phyloP scores from a whole-genome alignment of 2,113 vertebrate genomes.

The Thamnophis sirtalis region DNA sequence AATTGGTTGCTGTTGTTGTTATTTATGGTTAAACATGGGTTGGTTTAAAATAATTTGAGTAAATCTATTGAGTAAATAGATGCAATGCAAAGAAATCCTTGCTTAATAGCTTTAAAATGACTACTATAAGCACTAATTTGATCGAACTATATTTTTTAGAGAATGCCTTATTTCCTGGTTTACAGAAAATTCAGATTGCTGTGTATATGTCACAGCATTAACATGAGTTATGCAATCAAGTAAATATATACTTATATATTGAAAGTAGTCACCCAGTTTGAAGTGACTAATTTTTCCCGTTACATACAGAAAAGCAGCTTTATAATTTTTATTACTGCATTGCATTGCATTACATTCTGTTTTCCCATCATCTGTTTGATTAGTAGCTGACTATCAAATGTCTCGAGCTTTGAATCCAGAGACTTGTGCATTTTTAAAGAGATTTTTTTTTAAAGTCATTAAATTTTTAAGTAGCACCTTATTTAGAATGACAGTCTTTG shows the following conservation, averaged over 20 bases:
- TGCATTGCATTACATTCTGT: not conserved
- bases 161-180: not conserved
- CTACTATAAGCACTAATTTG: not conserved
- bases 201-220: not conserved
- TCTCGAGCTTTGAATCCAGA: not conserved
- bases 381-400: not conserved
- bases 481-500: not conserved
- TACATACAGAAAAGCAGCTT: not conserved
- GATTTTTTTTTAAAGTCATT: not conserved
- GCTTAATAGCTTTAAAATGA: conserved; percentile 18
- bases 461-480: not conserved
- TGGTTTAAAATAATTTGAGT: conserved; percentile 19
- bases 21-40: not conserved
- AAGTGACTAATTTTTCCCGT: not conserved
- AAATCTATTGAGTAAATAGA: not conserved
- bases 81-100: conserved; percentile 12
- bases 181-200: not conserved
- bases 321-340: not conserved
- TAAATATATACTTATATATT: not conserved
- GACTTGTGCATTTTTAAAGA: not conserved
- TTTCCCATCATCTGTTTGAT: not conserved
- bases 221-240: not conserved
- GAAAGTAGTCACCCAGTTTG: not conserved
- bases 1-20: not conserved
- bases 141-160: not conserved